Percentiles rank a stretch among this genome's conserved stretches.
Evolutionary conservation across 2,113 vertebrate genomes (phyloP).

Genomic region (Amphiprion ocellaris): DNA sequence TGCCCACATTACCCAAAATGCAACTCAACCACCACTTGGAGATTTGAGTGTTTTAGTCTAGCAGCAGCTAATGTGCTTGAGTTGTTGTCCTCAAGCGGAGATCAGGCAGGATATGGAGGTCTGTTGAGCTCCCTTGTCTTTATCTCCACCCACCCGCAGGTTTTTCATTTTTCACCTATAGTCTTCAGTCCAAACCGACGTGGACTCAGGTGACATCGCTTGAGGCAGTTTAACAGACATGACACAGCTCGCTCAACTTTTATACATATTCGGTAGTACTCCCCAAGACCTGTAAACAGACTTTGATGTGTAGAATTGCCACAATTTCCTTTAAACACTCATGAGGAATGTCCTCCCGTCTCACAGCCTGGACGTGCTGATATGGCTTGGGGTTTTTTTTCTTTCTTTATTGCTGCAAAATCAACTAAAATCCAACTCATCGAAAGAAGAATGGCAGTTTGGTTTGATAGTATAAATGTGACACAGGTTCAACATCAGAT

Average conservation of each 20-base stretch:
- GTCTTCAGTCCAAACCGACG: neutral
- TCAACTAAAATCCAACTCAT: no score
- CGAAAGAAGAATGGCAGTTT: no score
- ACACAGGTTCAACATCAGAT: slow-evolving; percentile 11
- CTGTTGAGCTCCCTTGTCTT: neutral
- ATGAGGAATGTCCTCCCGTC: neutral
- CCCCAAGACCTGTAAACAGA: neutral
- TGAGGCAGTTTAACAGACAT: neutral
- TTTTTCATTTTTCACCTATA: neutral
- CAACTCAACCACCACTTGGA: neutral
- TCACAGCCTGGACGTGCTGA: neutral
- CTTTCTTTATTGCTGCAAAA: neutral
- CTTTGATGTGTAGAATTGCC: neutral
- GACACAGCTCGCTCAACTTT: neutral
- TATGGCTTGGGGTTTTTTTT: neutral
- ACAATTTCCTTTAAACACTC: neutral
- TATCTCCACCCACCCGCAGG: no score
- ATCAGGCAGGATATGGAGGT: no score
- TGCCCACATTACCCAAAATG: neutral
- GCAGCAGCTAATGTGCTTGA: neutral
- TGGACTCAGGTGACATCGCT: neutral
- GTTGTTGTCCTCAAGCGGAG: neutral
- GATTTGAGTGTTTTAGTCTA: neutral
- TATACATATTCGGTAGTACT: no score
- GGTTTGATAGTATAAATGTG: neutral